phyloP scores from a whole-genome alignment of 2,888 invertebrate species.

The Abrostola tripartita region DNA sequence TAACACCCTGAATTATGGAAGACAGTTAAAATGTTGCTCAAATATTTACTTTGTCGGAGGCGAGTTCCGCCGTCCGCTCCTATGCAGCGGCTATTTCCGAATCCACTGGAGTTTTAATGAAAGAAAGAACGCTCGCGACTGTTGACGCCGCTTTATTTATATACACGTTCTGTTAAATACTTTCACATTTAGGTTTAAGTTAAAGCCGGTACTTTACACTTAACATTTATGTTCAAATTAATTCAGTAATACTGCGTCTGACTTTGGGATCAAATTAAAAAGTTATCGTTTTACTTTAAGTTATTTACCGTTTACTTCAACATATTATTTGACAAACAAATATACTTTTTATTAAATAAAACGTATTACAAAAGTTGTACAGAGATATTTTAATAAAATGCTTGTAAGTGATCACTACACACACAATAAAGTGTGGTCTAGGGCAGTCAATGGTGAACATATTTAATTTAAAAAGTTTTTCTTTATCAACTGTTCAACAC shows the following conservation, averaged over 20 bases:
- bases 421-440: too few species aligned
- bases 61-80: constrained; percentile 17
- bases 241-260: too few species aligned
- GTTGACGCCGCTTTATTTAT: constrained; percentile 4
- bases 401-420: too few species aligned
- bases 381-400: too few species aligned
- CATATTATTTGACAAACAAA: too few species aligned
- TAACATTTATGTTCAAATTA: neutral
- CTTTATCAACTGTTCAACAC: constrained; percentile 9
- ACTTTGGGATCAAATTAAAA: too few species aligned
- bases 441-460: too few species aligned
- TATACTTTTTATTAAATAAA: too few species aligned
- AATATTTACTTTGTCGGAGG: constrained; percentile 52
- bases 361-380: too few species aligned
- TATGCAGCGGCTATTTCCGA: constrained; percentile 21
- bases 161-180: neutral
- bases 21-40: constrained; percentile 52
- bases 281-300: too few species aligned
- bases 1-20: constrained; percentile 49
- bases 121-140: constrained; percentile 13
- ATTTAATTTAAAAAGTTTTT: neutral
- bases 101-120: constrained; percentile 11
- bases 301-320: too few species aligned
- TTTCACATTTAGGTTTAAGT: neutral
- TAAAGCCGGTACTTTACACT: neutral